Conservation (phyloP, 2,797 vertebrate genomes). For the Danio choprae region DNA sequence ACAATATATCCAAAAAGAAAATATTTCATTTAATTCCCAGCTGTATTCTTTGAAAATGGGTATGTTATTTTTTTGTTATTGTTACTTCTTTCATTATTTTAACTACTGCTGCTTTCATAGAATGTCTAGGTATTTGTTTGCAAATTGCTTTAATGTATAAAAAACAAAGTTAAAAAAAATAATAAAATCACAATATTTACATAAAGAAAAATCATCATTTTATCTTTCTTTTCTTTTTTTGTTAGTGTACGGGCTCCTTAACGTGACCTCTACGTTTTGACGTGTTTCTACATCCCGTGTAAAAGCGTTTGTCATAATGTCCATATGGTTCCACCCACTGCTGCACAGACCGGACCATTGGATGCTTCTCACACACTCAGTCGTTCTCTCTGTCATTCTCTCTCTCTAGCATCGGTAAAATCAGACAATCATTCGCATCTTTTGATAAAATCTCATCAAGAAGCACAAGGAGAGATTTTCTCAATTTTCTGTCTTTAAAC, state of each 20-base stretch:
- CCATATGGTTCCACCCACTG: constrained; percentile 24
- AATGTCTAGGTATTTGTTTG: too few species aligned
- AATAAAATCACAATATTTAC: too few species aligned
- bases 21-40: too few species aligned
- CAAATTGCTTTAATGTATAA: too few species aligned
- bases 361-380: constrained; percentile 2
- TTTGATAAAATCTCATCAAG: neutral
- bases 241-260: neutral
- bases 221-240: too few species aligned
- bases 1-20: too few species aligned
- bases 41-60: too few species aligned
- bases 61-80: too few species aligned
- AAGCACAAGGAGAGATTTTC: neutral
- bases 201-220: too few species aligned
- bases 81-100: too few species aligned
- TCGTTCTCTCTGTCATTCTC: constrained; percentile 33
- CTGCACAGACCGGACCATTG: constrained; percentile 6
- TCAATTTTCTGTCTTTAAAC: neutral
- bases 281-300: neutral
- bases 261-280: neutral
- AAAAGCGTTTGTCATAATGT: neutral
- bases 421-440: neutral
- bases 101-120: too few species aligned
- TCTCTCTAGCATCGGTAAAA: neutral
- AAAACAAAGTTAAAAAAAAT: too few species aligned